A percentile compares a stretch with the other conserved stretches of the same genome.
phyloP scores from a whole-genome alignment of 2,797 vertebrate genomes.

The Danio choprae region DNA sequence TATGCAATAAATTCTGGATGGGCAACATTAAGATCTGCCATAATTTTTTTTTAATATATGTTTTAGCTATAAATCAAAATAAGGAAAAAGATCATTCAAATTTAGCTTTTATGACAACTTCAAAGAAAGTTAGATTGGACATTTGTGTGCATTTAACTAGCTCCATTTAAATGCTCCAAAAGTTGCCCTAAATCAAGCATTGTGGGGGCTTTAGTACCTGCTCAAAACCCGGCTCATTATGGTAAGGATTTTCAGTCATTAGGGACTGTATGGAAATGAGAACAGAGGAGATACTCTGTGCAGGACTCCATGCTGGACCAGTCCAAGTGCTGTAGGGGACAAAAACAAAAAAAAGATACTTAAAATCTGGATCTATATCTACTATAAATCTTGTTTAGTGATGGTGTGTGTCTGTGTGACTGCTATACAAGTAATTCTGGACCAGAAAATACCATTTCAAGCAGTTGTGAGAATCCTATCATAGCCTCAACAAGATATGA shows the following conservation, averaged over 20 bases:
- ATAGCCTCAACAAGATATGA: background rate
- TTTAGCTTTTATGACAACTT: too few species aligned
- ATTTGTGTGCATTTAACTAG: too few species aligned
- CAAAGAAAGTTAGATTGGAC: too few species aligned
- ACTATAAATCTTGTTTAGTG: background rate
- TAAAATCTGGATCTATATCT: background rate
- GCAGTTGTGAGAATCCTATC: background rate
- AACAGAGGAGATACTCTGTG: constrained; percentile 97
- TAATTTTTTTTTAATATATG: too few species aligned
- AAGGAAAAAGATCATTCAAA: too few species aligned
- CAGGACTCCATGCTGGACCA: constrained; percentile 97
- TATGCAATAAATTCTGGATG: too few species aligned
- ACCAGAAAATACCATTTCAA: background rate
- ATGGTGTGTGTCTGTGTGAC: too few species aligned
- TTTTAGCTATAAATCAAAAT: too few species aligned
- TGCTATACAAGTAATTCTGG: background rate
- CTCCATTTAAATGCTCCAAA: too few species aligned
- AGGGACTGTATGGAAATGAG: constrained; percentile 99
- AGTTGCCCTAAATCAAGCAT: background rate
- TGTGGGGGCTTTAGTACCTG: constrained; percentile 80
- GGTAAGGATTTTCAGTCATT: constrained; percentile 98
- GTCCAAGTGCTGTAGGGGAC: constrained; percentile 89
- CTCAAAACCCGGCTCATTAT: constrained; percentile 98
- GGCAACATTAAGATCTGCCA: too few species aligned
- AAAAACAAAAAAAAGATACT: background rate